Evolutionary conservation across 2,113 vertebrate genomes (phyloP), one percentile per base, ranked within the genome.

Genomic region (Cichladusa arquata): DNA sequence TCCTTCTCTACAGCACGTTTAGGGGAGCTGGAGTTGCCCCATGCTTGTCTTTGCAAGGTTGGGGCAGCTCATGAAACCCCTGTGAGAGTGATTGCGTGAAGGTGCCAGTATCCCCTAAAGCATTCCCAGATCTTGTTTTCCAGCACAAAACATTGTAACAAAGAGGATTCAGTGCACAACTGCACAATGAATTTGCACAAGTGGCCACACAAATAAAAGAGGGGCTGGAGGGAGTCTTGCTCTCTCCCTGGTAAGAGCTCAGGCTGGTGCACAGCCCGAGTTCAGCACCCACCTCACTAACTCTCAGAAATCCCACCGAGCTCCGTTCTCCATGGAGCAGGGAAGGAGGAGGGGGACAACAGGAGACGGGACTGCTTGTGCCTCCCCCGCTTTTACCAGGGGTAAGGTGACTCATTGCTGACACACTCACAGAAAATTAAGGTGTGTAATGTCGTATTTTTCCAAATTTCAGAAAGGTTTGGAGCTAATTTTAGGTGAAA

Each of bases 331-430:
- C 8, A 12, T 29, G 31, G 57, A 64, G 23, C 5, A 24, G 51
- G 34, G 50, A 45, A 38, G 19, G 45, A 81, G 47, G 20, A 47
- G 9, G 7, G 33, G 4, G 19, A 38, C 26, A 54, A 34, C 42
- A 83, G 38, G n/a, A 58, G 33, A 19, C 0, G 6, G 31, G 19
- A 20, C 31, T 50, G n/a, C n/a, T 84, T 0, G 0, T 44, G 14
- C 14, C 19, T 4, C 1, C 31, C 31, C 42, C 1, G 3, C 13
- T 74, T 83, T 64, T 69, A 44, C 29, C 9, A 9, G 28, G 10
- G 22, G 9, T 74, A n/a, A 81, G 78, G 50, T 18, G 31, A 56
- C 25, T 42, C n/a, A 11, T 4, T 67, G 57, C 20, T 81, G 61
- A 61, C 29, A 8, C 0, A 31, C 7, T 47, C 9, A 18, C 16